Evolutionary conservation across 2,113 vertebrate species (phyloP), one percentile per base, ranked within the genome.

Genomic region (Acrocephalus kingi): DNA sequence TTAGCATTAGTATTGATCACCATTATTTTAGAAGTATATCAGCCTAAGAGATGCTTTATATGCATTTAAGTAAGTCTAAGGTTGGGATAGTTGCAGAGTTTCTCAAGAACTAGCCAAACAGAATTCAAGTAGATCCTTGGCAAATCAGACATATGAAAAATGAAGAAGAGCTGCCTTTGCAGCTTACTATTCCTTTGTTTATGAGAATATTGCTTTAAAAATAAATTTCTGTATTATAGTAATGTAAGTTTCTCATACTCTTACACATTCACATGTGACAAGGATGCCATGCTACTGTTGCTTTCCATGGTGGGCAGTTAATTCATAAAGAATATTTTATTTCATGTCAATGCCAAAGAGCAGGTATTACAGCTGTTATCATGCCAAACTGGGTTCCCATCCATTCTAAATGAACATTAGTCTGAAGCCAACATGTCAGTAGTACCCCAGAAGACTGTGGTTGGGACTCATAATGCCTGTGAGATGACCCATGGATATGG

Each of bases 401-500:
- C 59, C 39, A n/a, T 43, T 82, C 16, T 5, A 61, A 64, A 52
- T 21, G 9, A 63, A 84, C 68, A 55, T 35, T 28, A 49, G 54
- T 84, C 55, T 81, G 67, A 92, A 78, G 28, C 64, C 10, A 6
- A 77, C 10, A 56, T 2, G 6, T 24, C 18, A 54, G 10, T 4
- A 58, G 15, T 3, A 91, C 71, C 9, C 23, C 39, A 30, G 51
- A 78, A 30, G 13, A 7, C 11, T 25, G 13, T 54, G 56, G 4
- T 2, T 75, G 54, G 69, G 62, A 41, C 30, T 41, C 33, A 17
- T 52, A 79, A 33, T n/a, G 45, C 13, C 59, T 66, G 20, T 64
- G 55, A 87, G 48, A 48, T 0, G 1, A 76, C n/a, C 64, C 6
- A 5, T 18, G 51, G 31, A 16, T 41, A n/a, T 1, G 4, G 58